Evolutionary conservation across 1,140 invertebrate species (phyloP), one percentile per base, ranked within the genome.

Genomic region (Acyrthosiphon pisum): DNA sequence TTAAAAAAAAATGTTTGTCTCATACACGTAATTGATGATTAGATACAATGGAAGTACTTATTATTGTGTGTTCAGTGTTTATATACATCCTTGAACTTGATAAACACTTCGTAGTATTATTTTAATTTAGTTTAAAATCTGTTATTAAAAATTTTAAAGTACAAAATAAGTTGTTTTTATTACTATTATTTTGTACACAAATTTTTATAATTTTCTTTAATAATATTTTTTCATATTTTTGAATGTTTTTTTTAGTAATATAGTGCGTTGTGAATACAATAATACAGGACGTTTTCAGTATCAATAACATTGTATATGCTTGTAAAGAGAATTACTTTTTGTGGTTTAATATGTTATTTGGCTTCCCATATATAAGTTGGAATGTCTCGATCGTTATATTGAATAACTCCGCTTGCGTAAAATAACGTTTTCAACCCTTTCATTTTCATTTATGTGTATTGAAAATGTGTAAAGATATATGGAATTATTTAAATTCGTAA

Each of bases 371-470:
- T 46, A 26, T n/a, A 14, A 41, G 23, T 84, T 41, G 37, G 20
- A 26, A 23, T 84, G 37, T 84, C 30, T 41, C 37, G 26, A 87
- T 87, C 86, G 86, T 87, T 87, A 87, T 50, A 87, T 50, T 48
- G 44, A n/a, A 48, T 87, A 48, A 48, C n/a, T 50, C 46, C 7
- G 14, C 44, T n/a, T 30, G 46, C 6, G 46, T n/a, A 87, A 48
- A 84, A 84, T 22, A 48, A n/a, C 0, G 18, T 44, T 86, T 86
- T 18, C 11, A 14, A 86, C 26, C 26, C 41, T 46, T 84, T 26
- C 37, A 26, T 84, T 68, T 23, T 68, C 60, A 68, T 68, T 68
- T 68, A 68, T 23, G 30, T n/a, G 6, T 68, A n/a, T 68, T 68
- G 4, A 68, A 68, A n/a, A 68, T n/a, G 14, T 68, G 60, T 14